A percentile compares a stretch with the other conserved stretches of the same genome.
Evolutionary conservation across 1,140 invertebrate species (phyloP).

Genomic region (Theocolax elegans): DNA sequence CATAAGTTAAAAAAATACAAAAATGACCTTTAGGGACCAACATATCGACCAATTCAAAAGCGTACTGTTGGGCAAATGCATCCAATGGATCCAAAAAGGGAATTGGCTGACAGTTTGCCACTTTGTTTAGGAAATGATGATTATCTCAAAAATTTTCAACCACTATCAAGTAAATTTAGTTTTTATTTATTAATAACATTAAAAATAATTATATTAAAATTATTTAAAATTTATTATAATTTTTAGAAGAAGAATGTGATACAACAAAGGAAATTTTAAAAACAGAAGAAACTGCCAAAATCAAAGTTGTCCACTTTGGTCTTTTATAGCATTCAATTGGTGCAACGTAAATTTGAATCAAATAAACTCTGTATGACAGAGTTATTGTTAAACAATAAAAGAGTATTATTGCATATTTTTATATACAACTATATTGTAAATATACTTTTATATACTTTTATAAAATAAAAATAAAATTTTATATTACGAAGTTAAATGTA

Average conservation of each 20-base stretch:
- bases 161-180: slow-evolving; percentile 66
- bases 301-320: slow-evolving; percentile 84
- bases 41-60: slow-evolving; percentile 62
- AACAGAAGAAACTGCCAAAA: slow-evolving; percentile 67
- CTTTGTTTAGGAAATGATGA: slow-evolving; percentile 78
- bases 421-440: slow-evolving; percentile 43
- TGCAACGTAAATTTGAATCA: slow-evolving; percentile 38
- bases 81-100: slow-evolving; percentile 73
- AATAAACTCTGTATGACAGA: slow-evolving; percentile 22
- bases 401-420: slow-evolving; percentile 42
- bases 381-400: slow-evolving; percentile 43
- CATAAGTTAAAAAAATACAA: slow-evolving; percentile 11
- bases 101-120: slow-evolving; percentile 79
- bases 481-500: slow-evolving; percentile 43
- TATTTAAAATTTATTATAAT: slow-evolving; percentile 37
- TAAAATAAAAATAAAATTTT: slow-evolving; percentile 35
- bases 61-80: slow-evolving; percentile 60
- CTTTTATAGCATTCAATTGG: slow-evolving; percentile 68
- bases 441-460: slow-evolving; percentile 43
- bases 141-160: slow-evolving; percentile 79
- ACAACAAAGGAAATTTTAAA: slow-evolving; percentile 67
- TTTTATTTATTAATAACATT: slow-evolving; percentile 9
- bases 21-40: slow-evolving; percentile 56
- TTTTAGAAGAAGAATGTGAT: slow-evolving; percentile 55
- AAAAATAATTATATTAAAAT: slow-evolving; percentile 29